Evolutionary conservation across 2,797 vertebrate genomes (phyloP), one percentile per base, ranked within the genome.

Genomic region (Aldrovandia affinis): DNA sequence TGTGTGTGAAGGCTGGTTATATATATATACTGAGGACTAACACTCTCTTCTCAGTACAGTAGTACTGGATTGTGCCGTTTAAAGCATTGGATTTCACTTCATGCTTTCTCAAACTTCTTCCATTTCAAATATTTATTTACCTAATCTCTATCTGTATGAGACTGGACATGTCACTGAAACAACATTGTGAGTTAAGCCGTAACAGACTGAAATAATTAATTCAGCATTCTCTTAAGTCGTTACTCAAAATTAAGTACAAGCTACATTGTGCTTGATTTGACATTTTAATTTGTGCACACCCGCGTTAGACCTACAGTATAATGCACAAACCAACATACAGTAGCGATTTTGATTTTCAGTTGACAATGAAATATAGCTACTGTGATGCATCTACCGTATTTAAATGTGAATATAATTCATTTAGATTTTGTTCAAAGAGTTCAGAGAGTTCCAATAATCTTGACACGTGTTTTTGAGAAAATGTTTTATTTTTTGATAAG

Each of bases 1-100:
- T 15, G 55, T 57, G 1, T 3, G 55, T 15, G 20, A 52, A 52
- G 50, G 50, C 7, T 52, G 50, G n/a, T n/a, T n/a, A n/a, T n/a
- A n/a, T n/a, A n/a, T n/a, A n/a, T n/a, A n/a, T n/a, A n/a, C n/a
- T n/a, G n/a, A n/a, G n/a, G n/a, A n/a, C n/a, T 52, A 52, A 52
- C 4, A 52, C 50, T 52, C 50, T 12, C 50, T 12, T 52, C 50
- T 52, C 12, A 52, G 50, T 73, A 57, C 42, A 84, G 84, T 47
- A 83, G 83, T 80, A 86, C 83, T 88, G 85, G 83, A 83, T 78
- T 81, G 78, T 55, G 79, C 81, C 55, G 65, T 84, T 84, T 78
- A 57, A 52, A 80, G 77, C 86, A 57, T 73, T 68, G 87, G 47
- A 52, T 75, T 55, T 65, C 75, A 36, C 68, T 81, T 85, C 82